A percentile compares a stretch with the other conserved stretches of the same genome.
Conservation (phyloP, 2,113 vertebrate genomes). For the Ochotona curzoniae region DNA sequence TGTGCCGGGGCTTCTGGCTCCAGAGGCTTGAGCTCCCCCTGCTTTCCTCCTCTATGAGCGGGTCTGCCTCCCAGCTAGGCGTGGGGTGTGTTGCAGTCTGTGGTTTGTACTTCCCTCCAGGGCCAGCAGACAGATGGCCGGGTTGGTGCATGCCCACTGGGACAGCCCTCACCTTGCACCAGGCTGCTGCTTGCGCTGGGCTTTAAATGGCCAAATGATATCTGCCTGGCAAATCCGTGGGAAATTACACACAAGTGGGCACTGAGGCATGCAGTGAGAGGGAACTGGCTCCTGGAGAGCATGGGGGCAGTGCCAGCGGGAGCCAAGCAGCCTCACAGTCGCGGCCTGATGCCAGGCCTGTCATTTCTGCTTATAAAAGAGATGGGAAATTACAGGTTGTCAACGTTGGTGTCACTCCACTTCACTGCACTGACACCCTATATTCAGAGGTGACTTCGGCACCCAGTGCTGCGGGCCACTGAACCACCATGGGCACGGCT, state of each 20-base stretch:
- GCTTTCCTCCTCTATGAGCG: background rate
- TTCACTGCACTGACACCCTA: background rate
- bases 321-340: background rate
- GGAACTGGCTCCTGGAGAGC: background rate
- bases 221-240: background rate
- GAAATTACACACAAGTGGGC: background rate
- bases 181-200: constrained; percentile 17
- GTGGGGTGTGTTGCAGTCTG: background rate
- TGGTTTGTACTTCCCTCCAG: background rate
- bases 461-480: rapidly evolving
- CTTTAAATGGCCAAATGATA: background rate
- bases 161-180: background rate
- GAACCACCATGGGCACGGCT: background rate
- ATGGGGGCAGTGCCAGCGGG: background rate
- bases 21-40: background rate
- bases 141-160: background rate
- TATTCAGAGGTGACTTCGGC: constrained; percentile 48
- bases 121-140: background rate
- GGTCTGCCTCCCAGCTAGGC: background rate
- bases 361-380: constrained; percentile 42
- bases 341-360: constrained; percentile 31
- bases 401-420: background rate
- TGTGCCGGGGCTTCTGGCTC: background rate
- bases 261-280: background rate
- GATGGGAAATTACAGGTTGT: constrained; percentile 65